Evolutionary conservation across 2,888 invertebrate genomes (phyloP), one percentile per base, ranked within the genome.

Genomic region (Rhagonycha lutea): DNA sequence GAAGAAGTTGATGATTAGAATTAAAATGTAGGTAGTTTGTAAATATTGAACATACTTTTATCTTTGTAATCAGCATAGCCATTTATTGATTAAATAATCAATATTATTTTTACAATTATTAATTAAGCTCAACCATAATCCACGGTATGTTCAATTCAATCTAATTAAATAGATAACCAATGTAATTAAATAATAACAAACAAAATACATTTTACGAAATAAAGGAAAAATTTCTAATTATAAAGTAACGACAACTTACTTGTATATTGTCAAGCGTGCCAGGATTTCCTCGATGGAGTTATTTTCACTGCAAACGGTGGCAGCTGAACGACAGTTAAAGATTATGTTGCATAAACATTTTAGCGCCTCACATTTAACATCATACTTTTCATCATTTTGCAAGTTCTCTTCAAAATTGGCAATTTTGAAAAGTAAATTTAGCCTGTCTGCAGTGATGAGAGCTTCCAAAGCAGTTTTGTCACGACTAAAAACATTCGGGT

Each of bases 261-360:
- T 91, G 83, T 93, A 94, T 10, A 90, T 91, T 82, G 92, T 91
- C 71, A 96, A 88, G 70, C 96, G 91, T 80, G 93, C 91, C 1
- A 95, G 88, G 63, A 97, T 90, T 29, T 93, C 93, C 75, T 94
- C 92, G 8, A 94, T 90, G 86, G 90, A 91, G 83, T 89, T 92
- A 90, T 90, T 92, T 82, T 89, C 88, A 47, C 89, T 88, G 82
- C 92, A 92, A 76, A 91, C 87, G 8, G 89, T 88, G 81, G 93
- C 92, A 10, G 92, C 91, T 70, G 89, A 89, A 3, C 85, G 82
- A 85, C 93, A 93, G 86, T 98, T 96, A 85, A 92, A 97, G 72
- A 96, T 91, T 80, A 98, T 89, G 87, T 98, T 98, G 86, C 95
- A 97, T 10, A 98, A 89, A 85, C 96, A 94, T 88, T 98, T 98